phyloP scores from a whole-genome alignment of 2,888 invertebrate species.

The Microchrysa polita region DNA sequence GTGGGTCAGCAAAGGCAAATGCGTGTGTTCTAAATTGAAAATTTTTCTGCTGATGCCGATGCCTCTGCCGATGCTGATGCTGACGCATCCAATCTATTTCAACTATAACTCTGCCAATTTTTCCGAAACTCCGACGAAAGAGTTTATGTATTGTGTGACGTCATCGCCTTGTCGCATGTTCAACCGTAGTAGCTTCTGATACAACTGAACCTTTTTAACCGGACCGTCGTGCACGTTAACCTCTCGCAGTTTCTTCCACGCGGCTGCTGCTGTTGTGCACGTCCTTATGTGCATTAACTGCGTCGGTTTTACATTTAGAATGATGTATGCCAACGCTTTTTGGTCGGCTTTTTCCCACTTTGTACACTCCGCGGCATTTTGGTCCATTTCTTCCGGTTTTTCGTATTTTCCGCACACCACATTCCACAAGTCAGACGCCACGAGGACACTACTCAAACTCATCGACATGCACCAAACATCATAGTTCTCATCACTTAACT shows the following conservation, averaged over 20 bases:
- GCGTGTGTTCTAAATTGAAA: no score
- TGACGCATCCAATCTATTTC: no score
- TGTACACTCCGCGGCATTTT: background rate
- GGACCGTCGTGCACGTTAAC: background rate
- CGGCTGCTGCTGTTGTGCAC: no score
- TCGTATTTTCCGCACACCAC: no score
- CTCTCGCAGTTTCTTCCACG: background rate
- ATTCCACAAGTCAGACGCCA: no score
- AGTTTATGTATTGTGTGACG: background rate
- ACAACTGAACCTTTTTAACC: background rate
- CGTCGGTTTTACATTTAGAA: background rate
- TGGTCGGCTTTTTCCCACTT: background rate
- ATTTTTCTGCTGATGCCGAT: no score
- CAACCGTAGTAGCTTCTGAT: background rate
- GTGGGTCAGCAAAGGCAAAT: no score
- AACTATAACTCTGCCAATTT: background rate
- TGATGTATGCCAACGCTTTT: slow-evolving; percentile 1
- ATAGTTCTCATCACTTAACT: no score
- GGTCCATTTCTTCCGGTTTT: no score
- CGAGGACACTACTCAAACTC: no score
- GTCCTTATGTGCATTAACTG: background rate
- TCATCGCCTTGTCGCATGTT: background rate
- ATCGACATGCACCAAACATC: no score
- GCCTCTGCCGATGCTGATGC: no score
- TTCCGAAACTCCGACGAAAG: background rate